Base-by-base conservation (phyloP, 2,888 invertebrate species). In the Cryptosula pallasiana region DNA sequence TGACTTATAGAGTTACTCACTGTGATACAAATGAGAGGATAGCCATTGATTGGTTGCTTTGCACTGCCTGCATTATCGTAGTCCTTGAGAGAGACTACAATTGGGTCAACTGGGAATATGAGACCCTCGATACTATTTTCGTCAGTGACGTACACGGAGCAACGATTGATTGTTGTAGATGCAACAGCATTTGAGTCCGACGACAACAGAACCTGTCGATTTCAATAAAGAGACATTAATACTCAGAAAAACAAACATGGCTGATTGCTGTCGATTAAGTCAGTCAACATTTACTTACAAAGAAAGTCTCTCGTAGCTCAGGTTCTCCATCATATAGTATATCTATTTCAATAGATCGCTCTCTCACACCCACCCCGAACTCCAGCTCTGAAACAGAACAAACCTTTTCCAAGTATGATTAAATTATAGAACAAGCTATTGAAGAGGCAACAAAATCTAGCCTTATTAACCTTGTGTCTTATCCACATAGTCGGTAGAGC, bases 21-120 rank as follows among this genome's bases (percentile, higher is more conserved):
- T 16, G 85, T 83, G 71, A 85, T 76, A 76, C 85, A 85, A 73
- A 84, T 76, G 16, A 84, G 77, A 9, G 85, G 85, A 74, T 84
- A 85, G 1, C 85, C 85, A 71, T 82, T 81, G 1, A 81, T 76
- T 32, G 71, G 72, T 29, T 74, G 73, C 1, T 75, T 78, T 5
- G 76, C 73, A 1, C 73, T 73, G 0, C 75, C 75, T 1, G 73
- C 75, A 1, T 75, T 76, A 35, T 78, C 74, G 72, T 83, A 82
- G 71, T 84, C 83, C 57, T 78, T 72, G 5, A 85, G 78, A 0
- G 85, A 85, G 2, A 83, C 78, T 13, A 84, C 80, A 32, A 81
- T 75, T 0, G 84, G 84, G 16, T 75, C 76, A 0, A 80, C 77
- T 1, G 85, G 85, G 74, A 85, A 84, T 1, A 82, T 81, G 23